Evolutionary conservation across 2,888 invertebrate genomes (phyloP), one percentile per base, ranked within the genome.

Genomic region (Augiades crinisus): DNA sequence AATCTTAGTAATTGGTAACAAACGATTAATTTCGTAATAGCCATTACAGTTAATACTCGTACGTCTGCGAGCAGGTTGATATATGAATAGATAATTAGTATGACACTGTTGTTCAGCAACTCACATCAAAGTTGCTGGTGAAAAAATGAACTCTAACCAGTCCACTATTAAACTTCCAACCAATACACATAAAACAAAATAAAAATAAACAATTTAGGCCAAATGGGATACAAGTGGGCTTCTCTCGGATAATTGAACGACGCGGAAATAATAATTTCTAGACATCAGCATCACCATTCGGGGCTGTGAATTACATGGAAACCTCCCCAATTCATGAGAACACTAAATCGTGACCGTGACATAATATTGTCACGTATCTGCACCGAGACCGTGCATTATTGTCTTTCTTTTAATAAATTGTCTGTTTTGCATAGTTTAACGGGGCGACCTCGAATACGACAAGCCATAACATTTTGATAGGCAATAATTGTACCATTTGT

Each of bases 211-310:
- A 45, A 33, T 34, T 41, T 50, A 41, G 49, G n/a, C 47, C 43
- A 46, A 55, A 55, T 57, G 54, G 54, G 41, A 40, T 31, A 56
- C 67, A 65, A 62, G 64, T 58, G 55, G 64, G 65, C 65, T 66
- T 72, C 71, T 72, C 68, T 70, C 63, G 65, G 64, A 62, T 61
- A 65, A 65, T 61, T 65, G 63, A 59, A 60, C 62, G 67, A 67
- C 45, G 61, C 63, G 67, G 60, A 67, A 67, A 70, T 67, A 72
- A 77, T 74, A 79, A 81, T 78, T 75, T 76, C 76, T 75, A 72
- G 74, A 56, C 71, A 75, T 72, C 71, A 72, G 60, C 59, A 58
- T 56, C 64, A 67, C 64, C 49, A 60, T 66, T 60, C 57, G 58
- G 46, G 63, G 56, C 63, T 65, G 61, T 60, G 66, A 69, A 71